Evolutionary conservation across 2,888 invertebrate species (phyloP), one percentile per base, ranked within the genome.

Genomic region (Perizoma affinitatum): DNA sequence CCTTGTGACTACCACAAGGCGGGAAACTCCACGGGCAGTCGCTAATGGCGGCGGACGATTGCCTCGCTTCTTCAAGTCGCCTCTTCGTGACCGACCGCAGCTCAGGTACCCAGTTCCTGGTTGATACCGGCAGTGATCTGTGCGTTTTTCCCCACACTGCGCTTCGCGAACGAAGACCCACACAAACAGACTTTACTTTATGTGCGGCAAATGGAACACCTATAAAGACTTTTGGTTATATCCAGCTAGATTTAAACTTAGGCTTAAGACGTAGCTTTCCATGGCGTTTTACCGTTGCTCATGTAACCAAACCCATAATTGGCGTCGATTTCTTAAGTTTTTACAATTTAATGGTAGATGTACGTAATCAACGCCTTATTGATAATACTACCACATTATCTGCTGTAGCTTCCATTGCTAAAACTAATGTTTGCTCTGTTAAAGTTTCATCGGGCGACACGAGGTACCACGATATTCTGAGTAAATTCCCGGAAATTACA

Each of bases 21-120:
- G 60, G 60, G 47, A 60, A 55, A 60, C 47, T 35, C n/a, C 35
- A 11, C 8, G 53, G 56, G 56, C 56, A 49, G 47, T 61, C 54
- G n/a, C 40, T 54, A 38, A 59, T 58, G 48, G 58, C 58, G 58
- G 8, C 58, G 42, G 47, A 53, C 51, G 47, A 47, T 36, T 47
- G 47, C 47, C 47, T 6, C 1, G 5, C n/a, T 10, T 34, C 45
- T 5, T 22, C 22, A 22, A 8, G 45, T 46, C 45, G 45, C 45
- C 34, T 46, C 1, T 46, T 46, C 45, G 34, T 46, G 8, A 46
- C 45, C 7, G 45, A 46, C 9, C 33, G 34, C 33, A 9, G 47
- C 5, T 36, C 36, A 4, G 7, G 7, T 4, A 36, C 10, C n/a
- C 36, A 35, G 36, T 33, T 46, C 6, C 5, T 44, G 6, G 42